Conservation (phyloP, 2,888 invertebrate genomes). For the Cosmia trapezina region DNA sequence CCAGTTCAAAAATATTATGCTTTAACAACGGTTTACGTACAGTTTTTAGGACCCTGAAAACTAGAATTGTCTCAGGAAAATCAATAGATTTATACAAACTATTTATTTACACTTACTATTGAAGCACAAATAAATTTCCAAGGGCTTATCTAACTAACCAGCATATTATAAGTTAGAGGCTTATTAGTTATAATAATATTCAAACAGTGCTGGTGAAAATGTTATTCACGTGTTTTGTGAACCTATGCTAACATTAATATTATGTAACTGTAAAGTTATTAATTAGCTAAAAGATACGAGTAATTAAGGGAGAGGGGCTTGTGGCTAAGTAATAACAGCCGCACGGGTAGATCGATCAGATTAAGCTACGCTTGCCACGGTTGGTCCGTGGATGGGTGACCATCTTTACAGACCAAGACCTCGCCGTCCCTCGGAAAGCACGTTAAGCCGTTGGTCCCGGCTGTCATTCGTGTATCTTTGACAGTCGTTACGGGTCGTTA, state of each 20-base stretch:
- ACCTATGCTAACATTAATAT: neutral
- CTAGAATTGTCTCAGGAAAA: neutral
- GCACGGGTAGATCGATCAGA: no score
- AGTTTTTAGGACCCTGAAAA: neutral
- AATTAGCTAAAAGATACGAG: neutral
- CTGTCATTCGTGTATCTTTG: no score
- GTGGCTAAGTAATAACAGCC: no score
- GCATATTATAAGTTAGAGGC: neutral
- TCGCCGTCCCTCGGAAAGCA: no score
- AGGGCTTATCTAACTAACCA: neutral
- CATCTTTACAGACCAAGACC: no score
- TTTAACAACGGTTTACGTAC: neutral
- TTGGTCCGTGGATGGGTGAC: no score
- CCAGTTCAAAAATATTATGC: neutral
- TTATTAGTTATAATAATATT: neutral
- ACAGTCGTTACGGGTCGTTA: no score
- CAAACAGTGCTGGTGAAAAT: neutral
- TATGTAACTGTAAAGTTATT: neutral
- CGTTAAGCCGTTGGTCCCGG: no score
- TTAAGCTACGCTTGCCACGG: no score
- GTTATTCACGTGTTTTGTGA: slow-evolving; percentile 1
- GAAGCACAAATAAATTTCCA: neutral
- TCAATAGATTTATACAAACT: neutral
- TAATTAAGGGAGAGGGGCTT: no score
- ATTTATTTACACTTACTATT: neutral